A percentile compares a stretch with the other conserved stretches of the same genome.
These are phyloP conservation scores for Auanema sp. DNA, from an alignment of 2,888 invertebrate genomes.

Conservation along the genomic window DNA sequence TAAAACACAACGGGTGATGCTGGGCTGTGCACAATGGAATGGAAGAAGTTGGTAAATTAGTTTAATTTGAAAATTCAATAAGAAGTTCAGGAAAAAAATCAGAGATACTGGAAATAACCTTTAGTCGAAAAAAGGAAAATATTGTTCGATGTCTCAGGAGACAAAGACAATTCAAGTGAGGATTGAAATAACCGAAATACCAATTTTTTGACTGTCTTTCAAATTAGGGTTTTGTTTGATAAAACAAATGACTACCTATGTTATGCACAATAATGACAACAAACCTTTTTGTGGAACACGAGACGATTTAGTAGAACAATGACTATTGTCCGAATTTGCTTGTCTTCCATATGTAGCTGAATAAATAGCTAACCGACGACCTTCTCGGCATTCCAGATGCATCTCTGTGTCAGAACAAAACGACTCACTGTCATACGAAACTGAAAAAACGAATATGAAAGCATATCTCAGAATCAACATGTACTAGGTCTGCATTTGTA, in stretches of 20 bases:
- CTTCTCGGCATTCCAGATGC: slow-evolving; percentile 79
- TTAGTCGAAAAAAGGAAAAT: too few species aligned
- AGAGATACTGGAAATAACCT: too few species aligned
- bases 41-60: neutral
- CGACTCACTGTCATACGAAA: slow-evolving; percentile 88
- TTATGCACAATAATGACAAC: too few species aligned
- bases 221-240: too few species aligned
- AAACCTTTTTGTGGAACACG: too few species aligned
- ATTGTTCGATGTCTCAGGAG: too few species aligned
- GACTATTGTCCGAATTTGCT: too few species aligned
- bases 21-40: neutral
- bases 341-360: slow-evolving; percentile 84
- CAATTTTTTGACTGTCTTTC: too few species aligned
- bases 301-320: too few species aligned
- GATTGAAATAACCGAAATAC: slow-evolving; percentile 63
- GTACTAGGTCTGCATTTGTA: slow-evolving; percentile 95
- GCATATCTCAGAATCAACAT: neutral
- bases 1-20: neutral
- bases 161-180: slow-evolving; percentile 65
- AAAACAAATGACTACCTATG: too few species aligned
- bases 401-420: slow-evolving; percentile 89
- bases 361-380: slow-evolving; percentile 86
- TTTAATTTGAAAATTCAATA: neutral
- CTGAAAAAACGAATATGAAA: slow-evolving; percentile 71
- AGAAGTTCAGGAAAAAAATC: neutral